These are phyloP conservation scores for Spodoptera picta DNA, from an alignment of 2,888 invertebrate genomes.

Conservation along the genomic window DNA sequence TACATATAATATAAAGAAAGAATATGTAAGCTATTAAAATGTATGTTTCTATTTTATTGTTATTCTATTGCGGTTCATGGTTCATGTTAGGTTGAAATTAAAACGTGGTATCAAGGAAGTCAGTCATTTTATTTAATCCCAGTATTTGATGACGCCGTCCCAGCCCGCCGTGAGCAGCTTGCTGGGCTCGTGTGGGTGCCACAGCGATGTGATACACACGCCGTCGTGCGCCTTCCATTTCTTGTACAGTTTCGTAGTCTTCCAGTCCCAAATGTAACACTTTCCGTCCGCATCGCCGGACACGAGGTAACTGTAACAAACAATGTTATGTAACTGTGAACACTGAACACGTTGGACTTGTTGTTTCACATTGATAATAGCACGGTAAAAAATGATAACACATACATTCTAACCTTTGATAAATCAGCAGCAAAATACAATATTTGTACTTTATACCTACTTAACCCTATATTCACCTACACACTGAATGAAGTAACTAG, in stretches of 20 bases:
- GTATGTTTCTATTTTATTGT: conserved; percentile 71
- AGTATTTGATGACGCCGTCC: conserved; percentile 99
- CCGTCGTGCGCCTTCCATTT: conserved; percentile 99
- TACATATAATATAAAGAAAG: conserved; percentile 60
- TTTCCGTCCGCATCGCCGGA: conserved; percentile 99
- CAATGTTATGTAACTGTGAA: conserved; percentile 19
- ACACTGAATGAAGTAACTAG: not conserved
- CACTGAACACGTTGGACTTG: not conserved
- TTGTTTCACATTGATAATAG: conserved; percentile 9
- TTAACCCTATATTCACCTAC: too few species aligned
- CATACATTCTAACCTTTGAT: not conserved
- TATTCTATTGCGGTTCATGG: conserved; percentile 75
- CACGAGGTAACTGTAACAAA: conserved; percentile 94
- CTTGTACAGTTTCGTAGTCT: conserved; percentile 98
- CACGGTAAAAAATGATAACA: conserved; percentile 4
- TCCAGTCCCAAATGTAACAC: conserved; percentile 99
- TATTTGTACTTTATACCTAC: not conserved
- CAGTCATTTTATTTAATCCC: conserved; percentile 93
- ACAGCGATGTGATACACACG: conserved; percentile 97
- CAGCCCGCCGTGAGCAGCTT: conserved; percentile 99
- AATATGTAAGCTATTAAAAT: conserved; percentile 65
- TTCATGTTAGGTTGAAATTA: conserved; percentile 74
- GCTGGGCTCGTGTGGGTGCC: conserved; percentile 99
- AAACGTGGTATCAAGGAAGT: conserved; percentile 64
- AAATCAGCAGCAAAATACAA: not conserved